Evolutionary conservation across 2,888 invertebrate genomes (phyloP).

Genomic region (Sphaerophoria taeniata): DNA sequence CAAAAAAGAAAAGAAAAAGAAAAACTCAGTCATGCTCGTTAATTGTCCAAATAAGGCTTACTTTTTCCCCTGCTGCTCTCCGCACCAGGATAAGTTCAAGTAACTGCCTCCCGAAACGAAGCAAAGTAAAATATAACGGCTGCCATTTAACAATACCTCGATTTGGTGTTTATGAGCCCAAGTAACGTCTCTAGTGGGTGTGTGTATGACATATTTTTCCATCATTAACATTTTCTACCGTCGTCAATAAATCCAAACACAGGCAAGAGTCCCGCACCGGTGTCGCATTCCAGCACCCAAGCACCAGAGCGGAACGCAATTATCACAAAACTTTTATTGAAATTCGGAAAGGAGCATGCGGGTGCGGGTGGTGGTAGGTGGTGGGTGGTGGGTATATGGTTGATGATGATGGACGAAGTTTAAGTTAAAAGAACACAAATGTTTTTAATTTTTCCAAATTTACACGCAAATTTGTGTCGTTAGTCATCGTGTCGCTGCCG

Average conservation of each 20-base stretch:
- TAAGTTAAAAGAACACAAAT: slow-evolving; percentile 49
- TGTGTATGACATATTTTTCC: slow-evolving; percentile 70
- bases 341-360: not conserved
- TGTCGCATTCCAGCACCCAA: slow-evolving; percentile 54
- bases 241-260: slow-evolving; percentile 68
- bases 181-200: slow-evolving; percentile 34
- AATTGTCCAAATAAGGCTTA: slow-evolving; percentile 69
- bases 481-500: slow-evolving; percentile 65
- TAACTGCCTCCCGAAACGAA: slow-evolving; percentile 53
- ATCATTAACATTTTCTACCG: slow-evolving; percentile 72
- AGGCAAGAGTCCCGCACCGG: slow-evolving; percentile 58
- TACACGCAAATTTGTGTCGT: slow-evolving; percentile 70
- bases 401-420: not conserved
- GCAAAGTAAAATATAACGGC: slow-evolving; percentile 41
- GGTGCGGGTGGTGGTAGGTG: slow-evolving; percentile 22
- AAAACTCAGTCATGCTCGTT: slow-evolving; percentile 70
- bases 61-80: slow-evolving; percentile 28
- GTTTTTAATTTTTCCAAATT: slow-evolving; percentile 74
- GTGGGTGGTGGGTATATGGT: not conserved
- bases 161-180: slow-evolving; percentile 72
- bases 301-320: slow-evolving; percentile 72
- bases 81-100: too few species aligned
- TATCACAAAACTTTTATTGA: slow-evolving; percentile 72
- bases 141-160: slow-evolving; percentile 69
- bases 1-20: too few species aligned